Evolutionary conservation across 2,888 invertebrate genomes (phyloP), one percentile per base, ranked within the genome.

Genomic region (Aphodius sticticus): DNA sequence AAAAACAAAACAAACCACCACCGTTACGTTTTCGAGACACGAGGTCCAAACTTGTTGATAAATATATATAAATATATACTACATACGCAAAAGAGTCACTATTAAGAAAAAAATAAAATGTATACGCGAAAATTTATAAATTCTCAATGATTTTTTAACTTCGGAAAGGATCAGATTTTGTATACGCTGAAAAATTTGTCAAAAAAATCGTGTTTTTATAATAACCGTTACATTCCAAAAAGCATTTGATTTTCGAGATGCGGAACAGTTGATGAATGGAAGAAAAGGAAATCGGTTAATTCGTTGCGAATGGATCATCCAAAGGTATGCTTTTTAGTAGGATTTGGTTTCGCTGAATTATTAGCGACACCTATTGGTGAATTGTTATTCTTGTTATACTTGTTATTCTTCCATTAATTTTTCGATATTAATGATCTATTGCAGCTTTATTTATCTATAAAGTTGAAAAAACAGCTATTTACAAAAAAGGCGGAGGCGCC

Each of bases 41-140:
- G 84, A 81, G 84, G 84, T 84, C 84, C 84, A 84, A 84, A 80
- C 37, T 71, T 78, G 79, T 80, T 78, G 78, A 76, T 76, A 77
- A 77, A 77, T 75, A 76, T 35, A 77, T 53, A 75, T 78, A 71
- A 72, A 77, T 72, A 76, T 78, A 78, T 78, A 78, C 80, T 77
- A 83, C 83, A 84, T 84, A 84, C 83, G 26, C 26, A 26, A 3
- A 26, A 26, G 26, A 9, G 53, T 53, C 7, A 36, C 38, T 77
- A 74, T 74, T 14, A 71, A 80, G 78, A 72, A 72, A 77, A 71
- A 74, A 79, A 77, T 79, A 79, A 26, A 26, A 81, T 76, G 84
- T 84, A 84, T 84, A 84, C 84, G 84, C 83, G 79, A 82, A 82
- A 81, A 76, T 78, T 79, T 76, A 76, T 26, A 77, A 77, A 26